A percentile compares a stretch with the other conserved stretches of the same genome.
phyloP scores from a whole-genome alignment of 1,140 invertebrate genomes.

The Euglossa dilemma region DNA sequence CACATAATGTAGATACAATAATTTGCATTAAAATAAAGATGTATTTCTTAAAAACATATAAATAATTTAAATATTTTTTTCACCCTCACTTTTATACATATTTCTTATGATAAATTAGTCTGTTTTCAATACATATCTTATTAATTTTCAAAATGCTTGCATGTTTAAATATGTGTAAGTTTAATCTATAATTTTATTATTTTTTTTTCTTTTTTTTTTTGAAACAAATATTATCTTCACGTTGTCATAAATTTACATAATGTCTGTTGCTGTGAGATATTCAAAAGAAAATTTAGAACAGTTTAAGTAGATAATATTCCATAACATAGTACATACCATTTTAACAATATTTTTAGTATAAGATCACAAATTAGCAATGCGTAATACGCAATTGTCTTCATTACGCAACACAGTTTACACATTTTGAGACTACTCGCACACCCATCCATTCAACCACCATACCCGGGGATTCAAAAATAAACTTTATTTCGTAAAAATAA shows the following conservation, averaged over 20 bases:
- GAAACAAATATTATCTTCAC: conserved; percentile 12
- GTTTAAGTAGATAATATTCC: conserved; percentile 42
- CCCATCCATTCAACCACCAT: conserved; percentile 69
- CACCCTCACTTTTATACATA: conserved; percentile 28
- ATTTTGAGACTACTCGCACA: conserved; percentile 64
- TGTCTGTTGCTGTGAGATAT: conserved; percentile 29
- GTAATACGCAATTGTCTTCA: conserved; percentile 56
- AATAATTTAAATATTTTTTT: conserved; percentile 53
- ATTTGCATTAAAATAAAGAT: conserved; percentile 36
- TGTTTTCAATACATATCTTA: conserved; percentile 31
- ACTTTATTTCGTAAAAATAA: conserved; percentile 78
- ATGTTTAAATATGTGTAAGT: conserved; percentile 29
- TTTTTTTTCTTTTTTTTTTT: background rate
- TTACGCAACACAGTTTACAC: conserved; percentile 61
- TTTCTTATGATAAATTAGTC: conserved; percentile 37
- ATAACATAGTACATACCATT: conserved; percentile 28
- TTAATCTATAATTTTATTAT: conserved; percentile 18
- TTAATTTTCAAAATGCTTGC: conserved; percentile 30
- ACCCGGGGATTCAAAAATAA: conserved; percentile 76
- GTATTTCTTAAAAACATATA: conserved; percentile 42
- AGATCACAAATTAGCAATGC: conserved; percentile 66
- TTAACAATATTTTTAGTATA: conserved; percentile 57
- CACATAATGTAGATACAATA: conserved; percentile 16
- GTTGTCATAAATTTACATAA: conserved; percentile 57
- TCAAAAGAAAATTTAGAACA: conserved; percentile 39